Evolutionary conservation across 2,888 invertebrate genomes (phyloP), one percentile per base, ranked within the genome.

Genomic region (Patella pellucida): DNA sequence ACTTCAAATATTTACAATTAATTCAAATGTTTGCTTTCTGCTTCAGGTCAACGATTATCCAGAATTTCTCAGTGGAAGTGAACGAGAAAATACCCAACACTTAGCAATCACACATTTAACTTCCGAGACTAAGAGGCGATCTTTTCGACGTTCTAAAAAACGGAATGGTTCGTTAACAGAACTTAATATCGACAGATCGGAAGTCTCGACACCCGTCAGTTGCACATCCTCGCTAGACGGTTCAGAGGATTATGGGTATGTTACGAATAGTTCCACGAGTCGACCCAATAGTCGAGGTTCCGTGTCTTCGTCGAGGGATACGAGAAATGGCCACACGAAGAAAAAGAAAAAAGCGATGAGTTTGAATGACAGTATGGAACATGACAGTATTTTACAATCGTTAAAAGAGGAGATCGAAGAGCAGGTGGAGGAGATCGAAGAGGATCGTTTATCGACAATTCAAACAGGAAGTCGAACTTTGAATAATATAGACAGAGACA

Each of bases 31-130:
- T 15, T 73, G 11, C 54, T 50, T 70, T 72, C 76, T 70, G 14
- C 79, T 82, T 12, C 85, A 90, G 90, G 85, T 88, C 51, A 89
- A 89, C 81, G 90, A 90, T 76, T 88, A 83, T 72, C 89, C 90
- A 27, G 86, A 87, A 9, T 90, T 90, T 79, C 82, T 90, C 51
- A 82, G 83, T 69, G 90, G 89, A 7, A 85, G 85, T 75, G 89
- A 90, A 77, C 82, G 87, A 76, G 81, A 85, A 69, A 89, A 90
- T 78, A 87, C 88, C 27, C 89, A 89, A 73, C 90, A 90, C 80
- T 83, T 90, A 62, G 85, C 85, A 62, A 81, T 90, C 68, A 87
- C 85, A 23, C 86, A 88, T 74, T 81, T 83, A 82, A 87, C 86
- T n/a, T 74, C 83, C 2, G 85, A 84, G 52, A 74, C 75, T 7